A percentile compares a stretch with the other conserved stretches of the same genome.
Conservation (phyloP, 2,888 invertebrate species). For the Drosophila mulleri region DNA sequence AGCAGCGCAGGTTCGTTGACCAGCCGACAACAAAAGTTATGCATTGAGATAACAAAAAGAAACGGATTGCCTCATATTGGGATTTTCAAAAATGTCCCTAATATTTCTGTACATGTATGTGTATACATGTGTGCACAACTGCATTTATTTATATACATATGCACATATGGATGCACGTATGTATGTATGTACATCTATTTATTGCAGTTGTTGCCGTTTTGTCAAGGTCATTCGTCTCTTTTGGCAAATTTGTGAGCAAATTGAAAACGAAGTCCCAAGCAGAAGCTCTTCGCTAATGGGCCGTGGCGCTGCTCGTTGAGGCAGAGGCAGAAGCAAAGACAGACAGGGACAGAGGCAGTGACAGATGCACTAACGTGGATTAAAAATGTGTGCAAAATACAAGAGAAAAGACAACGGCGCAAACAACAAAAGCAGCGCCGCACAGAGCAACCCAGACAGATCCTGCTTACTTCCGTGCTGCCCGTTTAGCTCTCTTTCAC, state of each 20-base stretch:
- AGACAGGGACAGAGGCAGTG: constrained; percentile 3
- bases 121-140: background rate
- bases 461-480: background rate
- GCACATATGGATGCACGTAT: background rate
- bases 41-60: background rate
- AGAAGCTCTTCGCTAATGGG: constrained; percentile 52
- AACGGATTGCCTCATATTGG: background rate
- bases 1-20: constrained; percentile 61
- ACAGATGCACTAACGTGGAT: constrained; percentile 66
- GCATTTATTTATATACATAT: background rate
- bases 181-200: constrained; percentile 3
- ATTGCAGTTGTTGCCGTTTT: constrained; percentile 20
- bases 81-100: background rate
- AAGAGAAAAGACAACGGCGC: constrained; percentile 37
- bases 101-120: background rate
- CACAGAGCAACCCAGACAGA: constrained; percentile 22
- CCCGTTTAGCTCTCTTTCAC: constrained; percentile 1
- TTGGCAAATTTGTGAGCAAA: constrained; percentile 39
- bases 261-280: constrained; percentile 25
- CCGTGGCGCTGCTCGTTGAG: background rate
- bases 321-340: background rate
- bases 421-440: constrained; percentile 30
- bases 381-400: constrained; percentile 52
- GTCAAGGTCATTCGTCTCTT: constrained; percentile 49
- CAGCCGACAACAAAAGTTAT: constrained; percentile 33